Conservation (phyloP, 2,888 invertebrate species). For the Cerastis leucographa region DNA sequence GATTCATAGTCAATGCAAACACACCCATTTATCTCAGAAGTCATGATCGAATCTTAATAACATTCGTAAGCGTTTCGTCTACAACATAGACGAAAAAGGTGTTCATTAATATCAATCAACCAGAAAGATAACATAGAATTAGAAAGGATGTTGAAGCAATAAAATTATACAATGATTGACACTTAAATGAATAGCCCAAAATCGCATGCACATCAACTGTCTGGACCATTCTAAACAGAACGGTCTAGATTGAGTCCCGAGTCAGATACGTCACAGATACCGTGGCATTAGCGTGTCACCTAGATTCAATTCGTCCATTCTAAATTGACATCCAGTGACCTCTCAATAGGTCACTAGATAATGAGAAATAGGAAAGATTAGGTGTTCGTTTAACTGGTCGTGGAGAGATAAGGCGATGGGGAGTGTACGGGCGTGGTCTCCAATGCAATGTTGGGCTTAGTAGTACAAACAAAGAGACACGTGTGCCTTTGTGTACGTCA, state of each 20-base stretch:
- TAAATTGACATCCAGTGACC: constrained; percentile 60
- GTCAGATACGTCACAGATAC: constrained; percentile 45
- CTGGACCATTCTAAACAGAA: constrained; percentile 31
- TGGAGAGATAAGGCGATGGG: constrained; percentile 67
- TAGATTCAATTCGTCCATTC: constrained; percentile 53
- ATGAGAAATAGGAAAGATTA: constrained; percentile 54
- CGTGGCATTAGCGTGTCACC: constrained; percentile 58
- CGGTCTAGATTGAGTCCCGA: constrained; percentile 30
- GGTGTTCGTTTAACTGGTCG: constrained; percentile 63
- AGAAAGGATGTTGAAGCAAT: constrained; percentile 58
- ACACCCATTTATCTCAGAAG: constrained; percentile 2
- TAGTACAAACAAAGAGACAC: constrained; percentile 74
- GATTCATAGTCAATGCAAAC: constrained; percentile 2
- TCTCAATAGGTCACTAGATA: constrained; percentile 54
- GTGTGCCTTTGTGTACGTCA: constrained; percentile 65
- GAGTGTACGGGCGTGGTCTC: constrained; percentile 76
- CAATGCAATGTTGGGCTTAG: constrained; percentile 80
- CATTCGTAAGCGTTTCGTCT: constrained; percentile 29
- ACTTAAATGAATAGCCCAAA: constrained; percentile 48
- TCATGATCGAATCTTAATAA: constrained; percentile 33
- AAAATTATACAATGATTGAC: constrained; percentile 55
- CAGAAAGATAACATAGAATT: constrained; percentile 49
- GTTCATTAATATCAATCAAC: constrained; percentile 49
- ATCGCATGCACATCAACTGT: constrained; percentile 43
- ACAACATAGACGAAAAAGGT: constrained; percentile 29